Conservation (phyloP, 1,140 invertebrate species). For the Plectus sambesii region DNA sequence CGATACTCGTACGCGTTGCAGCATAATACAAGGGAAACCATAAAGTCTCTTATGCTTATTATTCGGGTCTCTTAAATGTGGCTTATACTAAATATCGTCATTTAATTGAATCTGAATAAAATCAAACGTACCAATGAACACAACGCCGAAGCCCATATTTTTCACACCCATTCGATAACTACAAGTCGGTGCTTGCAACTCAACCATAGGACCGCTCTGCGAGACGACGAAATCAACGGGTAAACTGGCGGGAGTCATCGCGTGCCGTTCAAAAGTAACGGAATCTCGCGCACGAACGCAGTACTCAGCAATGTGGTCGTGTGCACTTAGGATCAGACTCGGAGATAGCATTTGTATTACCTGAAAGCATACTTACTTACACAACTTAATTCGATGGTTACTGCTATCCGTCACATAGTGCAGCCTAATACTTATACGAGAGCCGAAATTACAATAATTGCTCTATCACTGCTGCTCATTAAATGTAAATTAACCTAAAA, state of each 20-base stretch:
- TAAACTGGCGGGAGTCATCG: slow-evolving; percentile 5
- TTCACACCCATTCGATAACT: slow-evolving; percentile 48
- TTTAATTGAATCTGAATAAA: no score
- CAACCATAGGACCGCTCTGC: slow-evolving; percentile 17
- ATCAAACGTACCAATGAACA: slow-evolving; percentile 45
- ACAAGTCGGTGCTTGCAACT: slow-evolving; percentile 48
- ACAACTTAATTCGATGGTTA: slow-evolving; percentile 10
- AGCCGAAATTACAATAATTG: slow-evolving; percentile 6
- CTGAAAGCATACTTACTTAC: background rate
- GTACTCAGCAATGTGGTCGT: slow-evolving; percentile 47
- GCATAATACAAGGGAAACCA: no score
- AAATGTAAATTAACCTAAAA: slow-evolving; percentile 11
- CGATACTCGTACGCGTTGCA: no score
- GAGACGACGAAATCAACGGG: slow-evolving; percentile 17
- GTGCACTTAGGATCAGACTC: slow-evolving; percentile 45
- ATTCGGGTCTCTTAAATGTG: no score
- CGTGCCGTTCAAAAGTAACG: slow-evolving; percentile 20
- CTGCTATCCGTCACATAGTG: slow-evolving; percentile 1
- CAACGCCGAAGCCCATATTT: slow-evolving; percentile 46
- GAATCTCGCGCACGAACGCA: slow-evolving; percentile 31
- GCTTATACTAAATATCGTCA: no score
- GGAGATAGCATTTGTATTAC: slow-evolving; percentile 22
- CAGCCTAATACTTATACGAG: slow-evolving; percentile 2
- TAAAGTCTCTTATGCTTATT: no score
- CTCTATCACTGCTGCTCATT: slow-evolving; percentile 8